Evolutionary conservation across 2,113 vertebrate species (phyloP), one percentile per base, ranked within the genome.

Genomic region (Nannobrachium achirus): DNA sequence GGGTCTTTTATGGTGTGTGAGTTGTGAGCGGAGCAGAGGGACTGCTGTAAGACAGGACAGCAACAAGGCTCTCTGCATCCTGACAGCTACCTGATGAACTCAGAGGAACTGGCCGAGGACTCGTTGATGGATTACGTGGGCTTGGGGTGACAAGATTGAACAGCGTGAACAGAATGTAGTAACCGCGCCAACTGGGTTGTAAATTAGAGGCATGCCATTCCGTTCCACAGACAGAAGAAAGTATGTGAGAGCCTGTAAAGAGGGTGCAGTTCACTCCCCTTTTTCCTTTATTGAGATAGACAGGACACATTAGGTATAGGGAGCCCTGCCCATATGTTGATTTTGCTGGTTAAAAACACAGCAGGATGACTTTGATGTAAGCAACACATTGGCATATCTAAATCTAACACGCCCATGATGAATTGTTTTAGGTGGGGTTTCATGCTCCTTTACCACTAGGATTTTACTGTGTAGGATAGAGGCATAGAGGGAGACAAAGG

Each of bases 11-110:
- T 76, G 49, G 63, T 33, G 11, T 50, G 63, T 0, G 2, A 44
- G 39, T 33, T 39, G 42, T 46, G 73, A 67, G 69, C 40, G 14
- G 6, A 52, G 33, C 62, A 49, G 65, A 64, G 65, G n/a, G 48
- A 41, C 55, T 51, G 39, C n/a, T 45, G 15, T 57, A 44, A 68
- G 64, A 66, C 6, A 33, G 13, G 63, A 40, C 40, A 55, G 56
- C 14, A 58, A 41, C 38, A 8, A 49, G 50, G 46, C 56, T 65
- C 53, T 0, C 45, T 10, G 44, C 48, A 60, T 1, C 25, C 60
- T 61, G 72, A 75, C 56, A 72, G 44, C 6, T 46, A 66, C 44
- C 19, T 52, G 41, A 74, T 11, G 19, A 53, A 52, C 50, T 52
- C 50, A 10, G 57, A 61, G 59, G 11, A 42, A 63, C 46, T 9